A percentile compares a stretch with the other conserved stretches of the same genome.
These are phyloP conservation scores for Drosophila repleta DNA, from an alignment of 1,140 invertebrate genomes.

Conservation along the genomic window DNA sequence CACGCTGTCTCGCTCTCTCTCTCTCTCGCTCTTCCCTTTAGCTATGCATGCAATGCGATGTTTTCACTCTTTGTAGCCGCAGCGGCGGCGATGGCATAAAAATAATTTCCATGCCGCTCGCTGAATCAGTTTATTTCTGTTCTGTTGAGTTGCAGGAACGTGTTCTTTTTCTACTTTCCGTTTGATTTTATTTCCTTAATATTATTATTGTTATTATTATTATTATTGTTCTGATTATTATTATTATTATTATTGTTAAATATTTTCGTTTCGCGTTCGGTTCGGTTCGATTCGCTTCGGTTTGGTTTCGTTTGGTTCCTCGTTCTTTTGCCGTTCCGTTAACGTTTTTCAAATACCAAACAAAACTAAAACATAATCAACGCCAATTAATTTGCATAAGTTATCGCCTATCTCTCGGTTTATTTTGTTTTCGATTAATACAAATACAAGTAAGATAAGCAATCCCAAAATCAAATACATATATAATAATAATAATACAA, in stretches of 20 bases:
- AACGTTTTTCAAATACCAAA: slow-evolving; percentile 25
- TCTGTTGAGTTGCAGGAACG: slow-evolving; percentile 84
- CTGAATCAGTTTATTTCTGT: slow-evolving; percentile 83
- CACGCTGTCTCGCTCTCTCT: not conserved
- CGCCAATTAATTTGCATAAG: slow-evolving; percentile 15
- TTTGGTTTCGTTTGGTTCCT: slow-evolving; percentile 46
- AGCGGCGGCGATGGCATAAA: slow-evolving; percentile 58
- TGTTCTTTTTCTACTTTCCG: slow-evolving; percentile 83
- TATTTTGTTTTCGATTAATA: slow-evolving; percentile 50
- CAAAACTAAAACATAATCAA: slow-evolving; percentile 24
- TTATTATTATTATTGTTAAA: slow-evolving; percentile 45
- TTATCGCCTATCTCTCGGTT: slow-evolving; percentile 33
- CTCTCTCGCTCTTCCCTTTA: not conserved
- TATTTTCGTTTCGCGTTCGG: slow-evolving; percentile 59
- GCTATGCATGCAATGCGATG: slow-evolving; percentile 6
- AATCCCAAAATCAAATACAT: slow-evolving; percentile 1
- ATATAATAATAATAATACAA: not conserved
- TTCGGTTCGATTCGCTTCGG: slow-evolving; percentile 54
- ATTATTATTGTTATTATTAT: slow-evolving; percentile 61
- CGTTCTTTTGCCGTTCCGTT: slow-evolving; percentile 41
- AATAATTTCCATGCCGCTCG: slow-evolving; percentile 75
- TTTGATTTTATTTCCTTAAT: slow-evolving; percentile 83
- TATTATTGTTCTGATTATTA: slow-evolving; percentile 60
- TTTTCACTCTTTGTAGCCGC: slow-evolving; percentile 23
- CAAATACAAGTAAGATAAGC: slow-evolving; percentile 41